These are phyloP conservation scores for Acanthaster planci DNA, from an alignment of 35 echinoderm and acorn worm species.

Conservation along the genomic window DNA sequence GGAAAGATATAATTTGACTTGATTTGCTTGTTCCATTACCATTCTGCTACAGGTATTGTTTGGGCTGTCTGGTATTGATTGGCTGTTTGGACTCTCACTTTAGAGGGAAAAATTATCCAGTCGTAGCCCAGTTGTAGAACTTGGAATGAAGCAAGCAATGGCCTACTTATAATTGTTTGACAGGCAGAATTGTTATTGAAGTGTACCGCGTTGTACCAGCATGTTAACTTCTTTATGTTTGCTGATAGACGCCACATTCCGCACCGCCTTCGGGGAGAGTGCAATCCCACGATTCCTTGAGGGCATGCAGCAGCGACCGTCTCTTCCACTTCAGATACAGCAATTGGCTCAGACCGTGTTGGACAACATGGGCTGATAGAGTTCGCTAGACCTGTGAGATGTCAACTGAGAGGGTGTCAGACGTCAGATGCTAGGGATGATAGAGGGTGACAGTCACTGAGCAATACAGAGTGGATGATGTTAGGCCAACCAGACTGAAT, in stretches of 20 bases:
- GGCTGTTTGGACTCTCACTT: too few relatives aligned
- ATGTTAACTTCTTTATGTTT: neutral
- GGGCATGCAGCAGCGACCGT: conserved; percentile 32
- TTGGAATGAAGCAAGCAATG: neutral
- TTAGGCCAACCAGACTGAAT: too few relatives aligned
- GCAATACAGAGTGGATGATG: too few relatives aligned
- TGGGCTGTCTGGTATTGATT: too few relatives aligned
- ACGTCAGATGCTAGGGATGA: neutral
- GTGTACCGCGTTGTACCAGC: too few relatives aligned
- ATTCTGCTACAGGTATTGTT: too few relatives aligned
- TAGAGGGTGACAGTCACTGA: too few relatives aligned
- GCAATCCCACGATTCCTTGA: conserved; percentile 26
- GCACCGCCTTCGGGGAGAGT: conserved; percentile 49
- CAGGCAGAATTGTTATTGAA: too few relatives aligned
- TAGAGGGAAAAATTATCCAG: too few relatives aligned
- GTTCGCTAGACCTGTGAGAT: neutral
- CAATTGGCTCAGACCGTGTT: conserved; percentile 54
- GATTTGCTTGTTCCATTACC: too few relatives aligned
- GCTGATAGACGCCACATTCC: conserved; percentile 39
- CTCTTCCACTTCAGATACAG: conserved; percentile 40
- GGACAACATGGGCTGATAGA: conserved; percentile 54
- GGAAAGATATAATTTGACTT: too few relatives aligned
- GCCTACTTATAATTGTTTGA: too few relatives aligned
- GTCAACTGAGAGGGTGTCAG: neutral
- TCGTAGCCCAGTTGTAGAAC: neutral